Conservation (phyloP, 2,888 invertebrate species). For the Sialis lutaria region DNA sequence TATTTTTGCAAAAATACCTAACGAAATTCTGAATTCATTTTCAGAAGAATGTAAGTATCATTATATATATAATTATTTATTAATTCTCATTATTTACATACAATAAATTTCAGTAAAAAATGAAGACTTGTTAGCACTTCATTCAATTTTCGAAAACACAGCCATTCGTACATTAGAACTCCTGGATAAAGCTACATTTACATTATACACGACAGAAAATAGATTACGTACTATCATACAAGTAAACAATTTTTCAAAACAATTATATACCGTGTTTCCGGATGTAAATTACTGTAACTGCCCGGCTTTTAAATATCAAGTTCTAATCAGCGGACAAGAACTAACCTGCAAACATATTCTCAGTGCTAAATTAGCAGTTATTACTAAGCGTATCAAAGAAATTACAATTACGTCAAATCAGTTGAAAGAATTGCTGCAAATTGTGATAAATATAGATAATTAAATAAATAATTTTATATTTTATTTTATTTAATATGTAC, state of each 20-base stretch:
- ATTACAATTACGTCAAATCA: neutral
- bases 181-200: neutral
- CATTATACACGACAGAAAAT: neutral
- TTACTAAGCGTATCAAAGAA: neutral
- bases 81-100: neutral
- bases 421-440: neutral
- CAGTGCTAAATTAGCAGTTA: neutral
- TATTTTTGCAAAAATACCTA: no score
- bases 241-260: neutral
- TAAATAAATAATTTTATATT: no score
- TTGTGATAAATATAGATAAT: neutral
- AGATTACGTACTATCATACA: neutral
- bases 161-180: neutral
- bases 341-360: neutral
- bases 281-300: neutral
- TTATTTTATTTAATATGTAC: no score
- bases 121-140: neutral
- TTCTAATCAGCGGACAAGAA: neutral
- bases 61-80: no score
- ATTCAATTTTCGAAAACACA: neutral
- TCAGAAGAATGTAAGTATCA: no score
- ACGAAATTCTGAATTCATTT: no score
- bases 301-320: neutral
- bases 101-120: neutral
- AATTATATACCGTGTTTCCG: neutral